Percentiles rank a stretch among this genome's conserved stretches.
These are phyloP conservation scores for Cromileptes altivelis DNA, from an alignment of 2,113 vertebrate genomes.

Conservation along the genomic window DNA sequence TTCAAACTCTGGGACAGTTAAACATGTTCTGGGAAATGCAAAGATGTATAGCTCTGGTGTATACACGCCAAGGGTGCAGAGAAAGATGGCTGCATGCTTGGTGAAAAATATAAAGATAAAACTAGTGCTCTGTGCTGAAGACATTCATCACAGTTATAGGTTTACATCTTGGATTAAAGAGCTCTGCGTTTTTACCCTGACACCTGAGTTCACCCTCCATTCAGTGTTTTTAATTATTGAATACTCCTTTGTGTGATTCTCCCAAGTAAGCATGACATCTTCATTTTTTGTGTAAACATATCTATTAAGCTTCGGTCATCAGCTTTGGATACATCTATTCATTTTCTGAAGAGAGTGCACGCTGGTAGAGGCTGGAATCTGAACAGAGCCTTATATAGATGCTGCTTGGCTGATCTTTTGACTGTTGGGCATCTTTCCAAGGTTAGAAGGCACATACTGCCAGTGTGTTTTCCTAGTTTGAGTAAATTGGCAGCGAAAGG, in stretches of 20 bases:
- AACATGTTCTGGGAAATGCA: neutral
- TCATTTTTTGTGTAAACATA: slow-evolving; percentile 19
- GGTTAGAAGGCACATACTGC: slow-evolving; percentile 30
- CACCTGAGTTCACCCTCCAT: neutral
- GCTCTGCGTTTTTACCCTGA: neutral
- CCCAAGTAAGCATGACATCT: slow-evolving; percentile 5
- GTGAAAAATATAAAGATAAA: neutral
- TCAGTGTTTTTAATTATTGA: neutral
- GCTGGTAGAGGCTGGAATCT: slow-evolving; percentile 14
- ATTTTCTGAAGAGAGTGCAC: neutral
- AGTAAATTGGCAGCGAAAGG: slow-evolving; percentile 36
- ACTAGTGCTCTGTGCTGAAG: neutral
- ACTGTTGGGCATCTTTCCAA: slow-evolving; percentile 59
- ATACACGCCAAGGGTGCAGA: neutral
- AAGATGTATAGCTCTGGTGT: neutral
- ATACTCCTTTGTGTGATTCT: neutral
- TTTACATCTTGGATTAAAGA: neutral
- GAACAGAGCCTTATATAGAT: slow-evolving; percentile 66
- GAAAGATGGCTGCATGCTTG: neutral
- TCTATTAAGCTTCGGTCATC: slow-evolving; percentile 3
- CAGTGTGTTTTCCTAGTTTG: slow-evolving; percentile 14
- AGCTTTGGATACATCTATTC: slow-evolving; percentile 29
- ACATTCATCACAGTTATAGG: neutral
- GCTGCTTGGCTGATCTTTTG: slow-evolving; percentile 48
- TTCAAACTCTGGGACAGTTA: neutral